Percentiles rank a stretch among this genome's conserved stretches.
phyloP scores from a whole-genome alignment of 1,140 invertebrate genomes.

The Mizuhopecten yessoensis region DNA sequence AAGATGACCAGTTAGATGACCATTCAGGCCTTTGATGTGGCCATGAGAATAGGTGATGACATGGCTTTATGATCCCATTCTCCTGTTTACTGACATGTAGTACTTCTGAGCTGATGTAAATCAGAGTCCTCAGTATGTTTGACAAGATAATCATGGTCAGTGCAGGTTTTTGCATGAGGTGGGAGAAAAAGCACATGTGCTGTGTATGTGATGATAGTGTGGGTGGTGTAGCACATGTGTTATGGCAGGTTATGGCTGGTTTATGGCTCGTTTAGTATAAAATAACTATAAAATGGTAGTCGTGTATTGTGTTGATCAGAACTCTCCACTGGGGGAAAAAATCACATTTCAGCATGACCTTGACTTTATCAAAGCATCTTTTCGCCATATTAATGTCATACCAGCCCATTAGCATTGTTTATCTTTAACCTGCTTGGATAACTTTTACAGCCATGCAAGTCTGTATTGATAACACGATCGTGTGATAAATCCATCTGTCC shows the following conservation, averaged over 20 bases:
- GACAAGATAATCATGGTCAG: neutral
- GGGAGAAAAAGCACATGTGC: neutral
- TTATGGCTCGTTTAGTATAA: slow-evolving; percentile 23
- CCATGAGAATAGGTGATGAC: neutral
- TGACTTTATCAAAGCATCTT: neutral
- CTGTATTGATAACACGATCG: neutral
- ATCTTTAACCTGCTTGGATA: neutral
- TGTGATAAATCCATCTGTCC: neutral
- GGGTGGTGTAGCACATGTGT: slow-evolving; percentile 24
- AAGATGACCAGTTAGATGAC: neutral
- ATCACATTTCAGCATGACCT: neutral
- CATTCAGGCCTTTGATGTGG: slow-evolving; percentile 28
- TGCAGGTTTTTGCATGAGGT: neutral
- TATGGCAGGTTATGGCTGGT: neutral
- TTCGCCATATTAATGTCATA: neutral
- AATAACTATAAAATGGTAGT: slow-evolving; percentile 21
- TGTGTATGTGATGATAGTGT: neutral
- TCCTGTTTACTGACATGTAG: neutral
- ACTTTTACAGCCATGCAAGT: neutral
- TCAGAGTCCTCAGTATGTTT: neutral
- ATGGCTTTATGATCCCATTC: neutral
- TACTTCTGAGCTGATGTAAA: neutral
- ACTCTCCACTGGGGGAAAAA: neutral
- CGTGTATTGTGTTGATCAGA: neutral
- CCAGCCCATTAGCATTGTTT: neutral